Conservation (phyloP, 2,797 vertebrate genomes). For the Chromis chromis region DNA sequence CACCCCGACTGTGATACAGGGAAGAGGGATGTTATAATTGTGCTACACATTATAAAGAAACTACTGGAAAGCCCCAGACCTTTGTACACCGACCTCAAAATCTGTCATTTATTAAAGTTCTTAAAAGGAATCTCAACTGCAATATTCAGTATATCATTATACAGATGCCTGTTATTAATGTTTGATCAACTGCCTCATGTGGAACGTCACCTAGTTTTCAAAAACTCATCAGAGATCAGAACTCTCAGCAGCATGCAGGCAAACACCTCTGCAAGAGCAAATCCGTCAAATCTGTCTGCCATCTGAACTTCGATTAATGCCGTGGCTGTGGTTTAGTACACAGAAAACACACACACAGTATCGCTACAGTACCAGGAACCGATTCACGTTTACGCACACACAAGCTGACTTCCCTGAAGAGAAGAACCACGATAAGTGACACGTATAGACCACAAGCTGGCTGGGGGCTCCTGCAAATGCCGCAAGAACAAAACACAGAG, state of each 20-base stretch:
- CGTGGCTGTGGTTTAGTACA: conserved; percentile 45
- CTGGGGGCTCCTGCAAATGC: conserved; percentile 51
- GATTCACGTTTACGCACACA: conserved; percentile 61
- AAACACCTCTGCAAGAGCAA: neutral
- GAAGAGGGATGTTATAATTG: too few relatives aligned
- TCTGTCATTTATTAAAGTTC: too few relatives aligned
- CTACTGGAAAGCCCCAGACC: too few relatives aligned
- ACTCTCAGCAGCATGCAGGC: neutral
- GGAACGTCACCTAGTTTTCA: too few relatives aligned
- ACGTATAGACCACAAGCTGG: conserved; percentile 63
- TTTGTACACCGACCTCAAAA: too few relatives aligned
- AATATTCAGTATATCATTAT: too few relatives aligned
- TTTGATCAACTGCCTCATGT: too few relatives aligned
- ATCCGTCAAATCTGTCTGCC: conserved; percentile 18
- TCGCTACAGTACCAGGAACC: conserved; percentile 76
- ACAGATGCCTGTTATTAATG: too few relatives aligned
- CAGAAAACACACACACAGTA: conserved; percentile 29
- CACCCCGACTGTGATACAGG: too few relatives aligned
- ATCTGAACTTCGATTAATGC: conserved; percentile 16
- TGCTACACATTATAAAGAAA: too few relatives aligned
- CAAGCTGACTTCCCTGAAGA: conserved; percentile 79
- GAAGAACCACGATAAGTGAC: conserved; percentile 68
- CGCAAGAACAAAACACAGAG: conserved; percentile 22
- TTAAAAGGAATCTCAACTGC: too few relatives aligned
- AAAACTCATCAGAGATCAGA: too few relatives aligned